Evolutionary conservation across 2,888 invertebrate genomes (phyloP), one percentile per base, ranked within the genome.

Genomic region (Apamea sordens): DNA sequence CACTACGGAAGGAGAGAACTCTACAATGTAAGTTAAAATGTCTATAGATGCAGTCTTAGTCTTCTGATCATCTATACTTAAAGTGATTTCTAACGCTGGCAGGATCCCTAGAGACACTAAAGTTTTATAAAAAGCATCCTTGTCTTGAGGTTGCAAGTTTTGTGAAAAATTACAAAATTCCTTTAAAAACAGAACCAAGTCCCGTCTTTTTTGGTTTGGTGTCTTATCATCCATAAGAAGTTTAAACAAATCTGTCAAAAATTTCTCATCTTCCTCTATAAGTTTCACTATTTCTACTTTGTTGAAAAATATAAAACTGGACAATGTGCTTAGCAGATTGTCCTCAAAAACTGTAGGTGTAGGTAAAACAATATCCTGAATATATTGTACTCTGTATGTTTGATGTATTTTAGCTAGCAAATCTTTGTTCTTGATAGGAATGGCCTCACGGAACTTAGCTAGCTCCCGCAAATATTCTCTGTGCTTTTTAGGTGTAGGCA

Each of bases 121-220:
- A 67, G 99, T 99, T 97, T 99, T 99, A 97, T 99, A 99, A 97
- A 99, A 99, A 65, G 98, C 98, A 95, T 99, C 99, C 95, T 99
- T 99, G 90, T 99, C 99, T 93, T 99, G 99, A 32, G 99, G 99
- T 95, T 99, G 99, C 88, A 99, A 97, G 94, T 99, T 99, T 97
- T 99, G 99, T 89, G 99, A 99, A 97, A 99, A 99, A 95, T 99
- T 99, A 97, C 99, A 99, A 97, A 99, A 99, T 96, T 99, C 99
- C 95, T 99, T 99, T 89, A 99, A 97, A 97, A 99, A 99, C 92
- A 99, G 97, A 88, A 99, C 99, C 93, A 99, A 98, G 96, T 99
- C 99, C 92, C 99, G 97, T 92, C 99, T 97, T 94, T 99, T 98
- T 24, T 97, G 95, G 89, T 99, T 98, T 47, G 98, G 97, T 67